Base-by-base conservation (phyloP, 2,888 invertebrate species). In the Teleogryllus oceanicus region DNA sequence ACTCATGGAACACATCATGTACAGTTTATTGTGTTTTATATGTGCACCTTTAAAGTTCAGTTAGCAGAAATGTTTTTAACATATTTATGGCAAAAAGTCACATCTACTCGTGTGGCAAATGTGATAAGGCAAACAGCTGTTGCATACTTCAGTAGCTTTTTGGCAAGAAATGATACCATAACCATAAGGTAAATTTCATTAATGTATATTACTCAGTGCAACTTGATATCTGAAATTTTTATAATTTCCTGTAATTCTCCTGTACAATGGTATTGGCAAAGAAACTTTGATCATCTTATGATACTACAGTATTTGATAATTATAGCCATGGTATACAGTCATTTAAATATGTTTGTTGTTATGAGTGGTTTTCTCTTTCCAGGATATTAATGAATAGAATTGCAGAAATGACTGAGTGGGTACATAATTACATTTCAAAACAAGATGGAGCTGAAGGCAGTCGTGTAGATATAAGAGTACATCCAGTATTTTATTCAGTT, bases 401-500 rank as follows among this genome's bases (percentile, higher is more conserved):
- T 12, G 91, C 90, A 78, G 90, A 92, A 84, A 92, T 97, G 89
- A 89, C 93, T 1, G 89, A 90, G 2, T 98, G 97, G 96, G 93
- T 96, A 81, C 95, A 96, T 85, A 88, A 90, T 0, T 98, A 98
- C 85, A 93, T 96, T 77, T 89, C 90, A 1, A 90, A 90, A 0
- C 92, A 93, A 82, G 92, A 93, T 83, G 87, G 87, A 84, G 88
- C 83, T 82, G 89, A 89, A 83, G 84, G 86, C 77, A 86, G 89
- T 0, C 89, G 89, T 83, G 88, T 89, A 18, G 92, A 93, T 83
- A 85, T 92, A 0, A 91, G 92, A 84, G 91, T 93, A 0, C 97
- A 99, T 85, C 90, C 92, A 5, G 94, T 97, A 0, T 99, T 99
- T 88, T 97, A 97, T 86, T 92, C 95, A 1, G 91, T 96, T 5